A percentile compares a stretch with the other conserved stretches of the same genome.
phyloP scores from a whole-genome alignment of 2,888 invertebrate genomes.

The Exephanes ischioxanthus region DNA sequence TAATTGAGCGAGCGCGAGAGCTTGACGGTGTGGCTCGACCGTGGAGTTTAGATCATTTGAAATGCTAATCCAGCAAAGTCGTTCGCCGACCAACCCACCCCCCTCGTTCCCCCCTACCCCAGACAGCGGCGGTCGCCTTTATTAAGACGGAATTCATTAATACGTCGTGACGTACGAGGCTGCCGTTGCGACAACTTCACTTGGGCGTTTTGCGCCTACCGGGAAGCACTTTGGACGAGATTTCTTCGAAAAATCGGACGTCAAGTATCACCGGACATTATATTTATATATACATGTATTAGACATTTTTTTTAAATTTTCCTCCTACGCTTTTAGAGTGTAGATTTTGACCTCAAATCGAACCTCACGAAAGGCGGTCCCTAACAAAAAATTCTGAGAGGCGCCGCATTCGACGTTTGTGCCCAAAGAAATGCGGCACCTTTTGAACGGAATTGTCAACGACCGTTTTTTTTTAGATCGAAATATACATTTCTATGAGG shows the following conservation, averaged over 20 bases:
- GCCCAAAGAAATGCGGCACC: too few species aligned
- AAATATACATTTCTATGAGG: too few species aligned
- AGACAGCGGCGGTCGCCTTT: conserved; percentile 75
- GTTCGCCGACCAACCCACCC: conserved; percentile 54
- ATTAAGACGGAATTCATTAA: conserved; percentile 82
- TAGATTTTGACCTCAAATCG: too few species aligned
- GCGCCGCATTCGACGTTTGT: too few species aligned
- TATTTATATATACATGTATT: background rate
- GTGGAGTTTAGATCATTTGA: conserved; percentile 78
- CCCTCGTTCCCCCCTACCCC: background rate
- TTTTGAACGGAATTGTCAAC: too few species aligned
- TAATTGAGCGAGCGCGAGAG: conserved; percentile 54
- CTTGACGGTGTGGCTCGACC: conserved; percentile 71
- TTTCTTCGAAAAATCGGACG: conserved; percentile 24
- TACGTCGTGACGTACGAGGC: conserved; percentile 72
- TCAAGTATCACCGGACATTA: background rate
- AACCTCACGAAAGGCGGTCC: too few species aligned
- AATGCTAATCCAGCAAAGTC: conserved; percentile 79
- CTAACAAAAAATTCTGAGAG: too few species aligned
- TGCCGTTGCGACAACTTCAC: conserved; percentile 39
- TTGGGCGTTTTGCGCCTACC: background rate
- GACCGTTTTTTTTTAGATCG: too few species aligned
- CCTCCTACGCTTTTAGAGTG: too few species aligned
- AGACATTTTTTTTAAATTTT: too few species aligned
- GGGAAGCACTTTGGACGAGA: background rate